Evolutionary conservation across 2,113 vertebrate genomes (phyloP).

Genomic region (Sphaerodactylus townsendi): DNA sequence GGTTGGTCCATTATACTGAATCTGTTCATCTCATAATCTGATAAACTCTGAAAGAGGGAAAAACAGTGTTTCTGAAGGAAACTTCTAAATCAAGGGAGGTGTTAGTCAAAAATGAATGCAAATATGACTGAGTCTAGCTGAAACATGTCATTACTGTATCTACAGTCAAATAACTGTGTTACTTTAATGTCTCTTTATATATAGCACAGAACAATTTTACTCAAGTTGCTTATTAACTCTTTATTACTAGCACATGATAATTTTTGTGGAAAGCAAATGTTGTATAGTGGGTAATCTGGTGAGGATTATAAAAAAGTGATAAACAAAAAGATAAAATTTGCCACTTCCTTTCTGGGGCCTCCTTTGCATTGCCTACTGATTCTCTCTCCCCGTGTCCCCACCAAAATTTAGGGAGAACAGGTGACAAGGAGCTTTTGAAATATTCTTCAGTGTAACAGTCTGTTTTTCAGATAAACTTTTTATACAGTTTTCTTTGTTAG

Average conservation of each 20-base stretch:
- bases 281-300: constrained; percentile 43
- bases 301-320: background rate
- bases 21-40: constrained; percentile 74
- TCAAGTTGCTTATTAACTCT: constrained; percentile 64
- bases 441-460: too few species aligned
- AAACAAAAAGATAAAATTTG: constrained; percentile 16
- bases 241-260: constrained; percentile 37
- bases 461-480: too few species aligned
- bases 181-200: constrained; percentile 9
- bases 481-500: too few species aligned
- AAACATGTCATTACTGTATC: background rate
- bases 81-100: background rate
- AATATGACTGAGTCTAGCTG: background rate
- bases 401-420: too few species aligned
- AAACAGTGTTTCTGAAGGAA: background rate
- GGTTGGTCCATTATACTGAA: constrained; percentile 80
- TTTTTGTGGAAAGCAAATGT: constrained; percentile 28
- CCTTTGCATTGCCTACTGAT: background rate
- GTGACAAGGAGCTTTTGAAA: background rate
- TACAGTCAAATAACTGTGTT: constrained; percentile 9
- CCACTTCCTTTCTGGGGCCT: background rate
- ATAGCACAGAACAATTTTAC: background rate
- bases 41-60: constrained; percentile 74
- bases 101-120: constrained; percentile 6
- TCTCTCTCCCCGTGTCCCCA: too few species aligned